Evolutionary conservation across 53 echinoderm and acorn worm species (phyloP), one percentile per base, ranked within the genome.

Genomic region (Mesocentrotus franciscanus): DNA sequence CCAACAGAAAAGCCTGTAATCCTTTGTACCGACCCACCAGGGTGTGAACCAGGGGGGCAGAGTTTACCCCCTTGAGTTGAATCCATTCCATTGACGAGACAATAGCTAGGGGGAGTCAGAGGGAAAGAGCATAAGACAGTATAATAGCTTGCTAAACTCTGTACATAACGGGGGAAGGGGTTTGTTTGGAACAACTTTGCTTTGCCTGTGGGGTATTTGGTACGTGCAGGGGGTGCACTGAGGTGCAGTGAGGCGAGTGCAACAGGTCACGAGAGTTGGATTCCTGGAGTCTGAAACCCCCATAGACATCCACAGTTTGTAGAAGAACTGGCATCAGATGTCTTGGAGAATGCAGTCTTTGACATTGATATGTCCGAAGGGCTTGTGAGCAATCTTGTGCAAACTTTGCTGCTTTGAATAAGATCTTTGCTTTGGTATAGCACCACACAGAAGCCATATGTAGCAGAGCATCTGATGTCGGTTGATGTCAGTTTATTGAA

Each of bases 21-120:
- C 81, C 81, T 39, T 81, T 81, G 22, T 81, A 20, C 20, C 22
- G 81, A 74, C 81, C 81, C 18, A 18, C 81, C 29, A 27, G 36
- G 81, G 81, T 8, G 18, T 81, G 81, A 81, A 42, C 81, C 81
- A 81, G 81, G 81, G 78, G 81, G 81, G 81, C 81, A 81, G 42
- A 42, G 81, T 81, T 81, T 81, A 20, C 81, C 79, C 81, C 81
- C 81, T 81, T 42, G 81, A 81, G 81, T 81, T 81, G 81, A 81
- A 42, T 81, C 81, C 42, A 36, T 8, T 81, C 15, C 42, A 33
- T 81, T 42, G 20, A 20, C 0, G 74, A 36, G 81, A 81, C 81
- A 81, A 81, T 81, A 35, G 81, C 36, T 81, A 11, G 42, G 42
- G 42, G 20, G 81, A 81, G 81, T 36, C 18, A 20, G 42, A 81